Evolutionary conservation across 2,797 vertebrate species (phyloP).

Genomic region (Cyprinodon diabolis): DNA sequence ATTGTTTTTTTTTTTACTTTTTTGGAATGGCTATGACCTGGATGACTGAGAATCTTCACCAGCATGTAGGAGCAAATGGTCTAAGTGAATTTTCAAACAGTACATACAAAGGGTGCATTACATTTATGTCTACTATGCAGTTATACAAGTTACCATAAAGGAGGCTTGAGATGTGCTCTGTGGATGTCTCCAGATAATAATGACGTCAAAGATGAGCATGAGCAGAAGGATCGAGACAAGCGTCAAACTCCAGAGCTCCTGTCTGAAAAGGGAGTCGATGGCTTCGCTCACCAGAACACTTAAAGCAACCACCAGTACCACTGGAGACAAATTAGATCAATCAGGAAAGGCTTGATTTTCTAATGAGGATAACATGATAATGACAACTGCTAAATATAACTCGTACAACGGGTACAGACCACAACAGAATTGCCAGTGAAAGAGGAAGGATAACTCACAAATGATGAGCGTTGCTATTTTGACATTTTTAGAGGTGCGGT

Average conservation of each 20-base stretch:
- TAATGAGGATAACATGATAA: too few relatives aligned
- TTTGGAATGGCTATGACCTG: too few relatives aligned
- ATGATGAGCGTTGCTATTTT: slow-evolving; percentile 52
- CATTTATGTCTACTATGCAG: background rate
- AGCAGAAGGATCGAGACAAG: slow-evolving; percentile 65
- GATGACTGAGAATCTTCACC: too few relatives aligned
- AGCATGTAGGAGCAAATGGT: too few relatives aligned
- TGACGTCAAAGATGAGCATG: slow-evolving; percentile 58
- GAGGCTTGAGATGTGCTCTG: slow-evolving; percentile 73
- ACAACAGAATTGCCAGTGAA: background rate
- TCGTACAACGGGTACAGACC: too few relatives aligned
- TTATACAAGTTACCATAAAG: slow-evolving; percentile 79
- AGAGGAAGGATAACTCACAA: slow-evolving; percentile 52
- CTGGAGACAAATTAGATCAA: slow-evolving; percentile 47
- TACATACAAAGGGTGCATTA: too few relatives aligned
- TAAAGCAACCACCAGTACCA: slow-evolving; percentile 63
- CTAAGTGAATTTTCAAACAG: too few relatives aligned
- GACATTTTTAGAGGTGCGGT: slow-evolving; percentile 67
- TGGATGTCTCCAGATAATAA: slow-evolving; percentile 82
- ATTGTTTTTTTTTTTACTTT: too few relatives aligned
- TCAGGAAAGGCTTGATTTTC: background rate
- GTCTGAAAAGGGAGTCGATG: slow-evolving; percentile 42
- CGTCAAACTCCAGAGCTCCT: slow-evolving; percentile 69
- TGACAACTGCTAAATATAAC: too few relatives aligned
- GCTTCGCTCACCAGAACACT: slow-evolving; percentile 61